Evolutionary conservation across 2,113 vertebrate species (phyloP).

Genomic region (Muntiacus muntjak): DNA sequence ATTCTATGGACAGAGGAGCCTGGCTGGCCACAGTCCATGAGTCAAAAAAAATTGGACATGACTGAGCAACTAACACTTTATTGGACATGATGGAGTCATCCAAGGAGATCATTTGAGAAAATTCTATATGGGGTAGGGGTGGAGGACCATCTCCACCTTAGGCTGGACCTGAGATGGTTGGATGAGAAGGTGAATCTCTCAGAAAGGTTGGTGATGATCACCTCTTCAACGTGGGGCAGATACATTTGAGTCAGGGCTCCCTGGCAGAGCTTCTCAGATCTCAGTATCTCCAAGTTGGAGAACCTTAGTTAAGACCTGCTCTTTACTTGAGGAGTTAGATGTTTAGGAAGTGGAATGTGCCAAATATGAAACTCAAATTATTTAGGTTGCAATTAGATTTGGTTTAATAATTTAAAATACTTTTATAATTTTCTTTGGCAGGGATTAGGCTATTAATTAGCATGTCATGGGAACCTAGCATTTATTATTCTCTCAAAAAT

Average conservation of each 20-base stretch:
- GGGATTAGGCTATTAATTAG: conserved; percentile 69
- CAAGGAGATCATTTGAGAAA: neutral
- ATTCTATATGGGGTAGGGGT: neutral
- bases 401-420: conserved; percentile 73
- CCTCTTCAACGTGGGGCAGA: neutral
- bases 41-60: neutral
- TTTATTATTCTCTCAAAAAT: conserved; percentile 73
- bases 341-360: conserved; percentile 40
- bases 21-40: neutral
- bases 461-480: conserved; percentile 66
- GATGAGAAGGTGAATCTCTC: neutral
- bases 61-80: neutral
- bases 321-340: conserved; percentile 39
- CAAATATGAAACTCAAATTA: conserved; percentile 52
- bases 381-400: conserved; percentile 68
- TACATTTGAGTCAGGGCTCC: neutral
- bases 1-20: neutral
- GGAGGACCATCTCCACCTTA: neutral
- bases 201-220: neutral
- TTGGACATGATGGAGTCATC: neutral
- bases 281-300: neutral
- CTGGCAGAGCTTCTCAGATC: neutral
- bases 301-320: neutral
- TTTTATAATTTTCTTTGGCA: conserved; percentile 66
- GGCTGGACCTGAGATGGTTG: neutral